Conservation (phyloP, 2,797 vertebrate species). For the Phalanger gymnotis region DNA sequence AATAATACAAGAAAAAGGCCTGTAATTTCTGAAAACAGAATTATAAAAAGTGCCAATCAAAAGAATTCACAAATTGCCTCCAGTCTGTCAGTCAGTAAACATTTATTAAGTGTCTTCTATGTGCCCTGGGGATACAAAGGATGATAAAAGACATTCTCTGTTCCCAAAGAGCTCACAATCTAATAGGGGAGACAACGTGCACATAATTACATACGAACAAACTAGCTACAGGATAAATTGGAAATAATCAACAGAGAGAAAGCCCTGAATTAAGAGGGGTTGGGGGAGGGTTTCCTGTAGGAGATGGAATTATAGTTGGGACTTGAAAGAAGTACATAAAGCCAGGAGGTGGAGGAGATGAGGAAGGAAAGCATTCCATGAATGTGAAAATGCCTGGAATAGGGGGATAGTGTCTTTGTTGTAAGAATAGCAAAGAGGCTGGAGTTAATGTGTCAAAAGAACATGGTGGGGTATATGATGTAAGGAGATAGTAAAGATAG, state of each 20-base stretch:
- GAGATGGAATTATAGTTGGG: background rate
- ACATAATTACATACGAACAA: background rate
- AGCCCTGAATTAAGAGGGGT: background rate
- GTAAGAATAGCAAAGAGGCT: background rate
- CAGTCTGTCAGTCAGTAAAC: background rate
- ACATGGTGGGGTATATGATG: background rate
- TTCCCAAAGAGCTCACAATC: background rate
- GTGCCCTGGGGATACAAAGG: background rate
- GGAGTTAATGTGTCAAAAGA: background rate
- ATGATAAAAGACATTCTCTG: background rate
- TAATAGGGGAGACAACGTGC: background rate
- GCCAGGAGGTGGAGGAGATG: background rate
- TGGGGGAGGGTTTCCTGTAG: background rate
- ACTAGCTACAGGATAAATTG: background rate
- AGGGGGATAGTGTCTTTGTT: background rate
- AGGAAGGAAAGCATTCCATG: background rate
- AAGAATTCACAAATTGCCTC: background rate
- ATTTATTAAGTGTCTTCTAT: background rate
- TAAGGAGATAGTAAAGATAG: background rate
- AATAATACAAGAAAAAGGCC: background rate
- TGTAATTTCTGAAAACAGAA: background rate
- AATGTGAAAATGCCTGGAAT: background rate
- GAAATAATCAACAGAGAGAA: background rate
- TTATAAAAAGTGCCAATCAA: too few species aligned
- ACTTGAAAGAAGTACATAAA: background rate